These are phyloP conservation scores for Vanessa tameamea DNA, from an alignment of 1,140 invertebrate species.

Conservation along the genomic window DNA sequence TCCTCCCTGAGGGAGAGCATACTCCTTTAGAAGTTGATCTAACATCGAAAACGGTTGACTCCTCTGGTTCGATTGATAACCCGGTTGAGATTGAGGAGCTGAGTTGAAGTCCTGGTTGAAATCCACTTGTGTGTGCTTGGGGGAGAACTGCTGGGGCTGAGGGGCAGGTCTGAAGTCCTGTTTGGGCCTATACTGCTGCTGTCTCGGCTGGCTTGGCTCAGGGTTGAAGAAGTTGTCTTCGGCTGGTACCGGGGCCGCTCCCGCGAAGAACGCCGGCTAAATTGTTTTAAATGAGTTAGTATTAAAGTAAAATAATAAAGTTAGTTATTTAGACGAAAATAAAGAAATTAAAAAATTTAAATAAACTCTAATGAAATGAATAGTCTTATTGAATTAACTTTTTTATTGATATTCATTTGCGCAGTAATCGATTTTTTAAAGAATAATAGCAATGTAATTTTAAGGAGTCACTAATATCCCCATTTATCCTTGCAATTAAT, in stretches of 20 bases:
- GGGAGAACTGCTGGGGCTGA: slow-evolving; percentile 54
- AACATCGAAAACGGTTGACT: slow-evolving; percentile 83
- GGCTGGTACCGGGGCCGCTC: slow-evolving; percentile 74
- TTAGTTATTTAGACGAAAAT: too few species aligned
- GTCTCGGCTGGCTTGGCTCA: slow-evolving; percentile 45
- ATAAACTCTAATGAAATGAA: too few species aligned
- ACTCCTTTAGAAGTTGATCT: slow-evolving; percentile 90
- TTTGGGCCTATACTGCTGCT: slow-evolving; percentile 56
- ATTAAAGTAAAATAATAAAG: too few species aligned
- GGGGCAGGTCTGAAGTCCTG: slow-evolving; percentile 70
- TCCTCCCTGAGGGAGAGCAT: slow-evolving; percentile 85
- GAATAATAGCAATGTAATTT: too few species aligned
- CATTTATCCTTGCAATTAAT: too few species aligned
- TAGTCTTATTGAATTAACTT: too few species aligned
- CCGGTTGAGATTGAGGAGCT: slow-evolving; percentile 50
- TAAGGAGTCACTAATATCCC: too few species aligned
- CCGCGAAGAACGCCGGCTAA: slow-evolving; percentile 71
- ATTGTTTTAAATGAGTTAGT: not conserved
- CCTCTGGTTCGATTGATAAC: slow-evolving; percentile 82
- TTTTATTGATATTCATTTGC: too few species aligned
- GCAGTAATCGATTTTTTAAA: too few species aligned
- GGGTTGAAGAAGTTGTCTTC: slow-evolving; percentile 69
- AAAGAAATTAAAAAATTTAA: too few species aligned
- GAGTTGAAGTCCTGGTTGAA: slow-evolving; percentile 51
- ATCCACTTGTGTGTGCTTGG: slow-evolving; percentile 52